phyloP scores from a whole-genome alignment of 1,140 invertebrate genomes.

The Drosophila ercepeae region DNA sequence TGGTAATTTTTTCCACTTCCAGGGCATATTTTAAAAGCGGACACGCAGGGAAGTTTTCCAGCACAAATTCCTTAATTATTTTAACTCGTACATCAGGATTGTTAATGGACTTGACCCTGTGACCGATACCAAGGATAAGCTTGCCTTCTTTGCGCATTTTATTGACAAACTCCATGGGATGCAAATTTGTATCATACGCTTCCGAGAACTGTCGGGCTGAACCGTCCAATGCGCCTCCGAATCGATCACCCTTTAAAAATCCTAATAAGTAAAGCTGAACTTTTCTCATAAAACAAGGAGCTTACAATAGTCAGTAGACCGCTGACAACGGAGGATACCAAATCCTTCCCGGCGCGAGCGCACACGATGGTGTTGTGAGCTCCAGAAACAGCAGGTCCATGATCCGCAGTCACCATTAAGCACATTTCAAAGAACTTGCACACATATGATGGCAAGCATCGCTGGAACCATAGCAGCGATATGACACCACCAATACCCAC shows the following conservation, averaged over 20 bases:
- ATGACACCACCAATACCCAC: conserved; percentile 99
- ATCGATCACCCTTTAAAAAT: conserved; percentile 93
- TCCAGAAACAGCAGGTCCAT: conserved; percentile 99
- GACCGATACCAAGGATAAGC: conserved; percentile 99
- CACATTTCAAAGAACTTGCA: conserved; percentile 99
- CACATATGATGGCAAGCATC: conserved; percentile 96
- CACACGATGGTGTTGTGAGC: conserved; percentile 99
- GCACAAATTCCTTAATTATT: conserved; percentile 97
- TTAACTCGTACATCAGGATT: conserved; percentile 99
- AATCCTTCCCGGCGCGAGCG: conserved; percentile 98
- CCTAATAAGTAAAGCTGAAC: not conserved
- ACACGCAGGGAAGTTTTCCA: conserved; percentile 96
- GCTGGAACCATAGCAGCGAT: conserved; percentile 98
- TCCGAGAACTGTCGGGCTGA: conserved; percentile 98
- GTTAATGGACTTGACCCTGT: conserved; percentile 99
- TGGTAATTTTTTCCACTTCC: conserved; percentile 99
- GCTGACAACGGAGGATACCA: conserved; percentile 98
- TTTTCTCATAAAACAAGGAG: conserved; percentile 44
- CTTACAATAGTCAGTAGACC: conserved; percentile 98
- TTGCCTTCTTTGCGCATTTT: conserved; percentile 98
- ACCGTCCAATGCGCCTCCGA: conserved; percentile 98
- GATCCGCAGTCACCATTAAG: conserved; percentile 99
- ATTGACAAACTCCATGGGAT: conserved; percentile 99
- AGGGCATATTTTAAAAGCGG: conserved; percentile 97
- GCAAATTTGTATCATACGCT: conserved; percentile 96